These are phyloP conservation scores for Tamias sibiricus DNA, from an alignment of 2,113 vertebrate genomes.

Conservation along the genomic window DNA sequence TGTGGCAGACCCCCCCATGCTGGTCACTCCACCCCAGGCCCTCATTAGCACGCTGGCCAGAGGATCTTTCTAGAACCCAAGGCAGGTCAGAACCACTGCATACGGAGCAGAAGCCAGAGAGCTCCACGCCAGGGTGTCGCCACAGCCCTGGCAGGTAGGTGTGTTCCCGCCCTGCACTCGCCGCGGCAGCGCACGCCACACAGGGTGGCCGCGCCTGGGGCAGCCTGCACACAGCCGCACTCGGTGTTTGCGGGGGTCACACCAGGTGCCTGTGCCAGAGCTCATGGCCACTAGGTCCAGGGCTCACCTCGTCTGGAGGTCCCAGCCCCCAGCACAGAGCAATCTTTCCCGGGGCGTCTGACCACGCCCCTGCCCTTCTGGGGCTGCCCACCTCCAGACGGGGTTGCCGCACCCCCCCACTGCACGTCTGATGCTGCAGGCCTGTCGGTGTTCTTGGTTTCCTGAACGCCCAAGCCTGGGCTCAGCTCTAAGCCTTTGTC, in stretches of 20 bases:
- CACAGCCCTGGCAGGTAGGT: too few relatives aligned
- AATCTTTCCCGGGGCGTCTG: background rate
- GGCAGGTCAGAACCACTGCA: accelerated
- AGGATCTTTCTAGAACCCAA: background rate
- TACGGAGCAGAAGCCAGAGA: accelerated
- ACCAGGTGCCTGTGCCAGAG: background rate
- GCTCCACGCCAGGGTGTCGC: too few relatives aligned
- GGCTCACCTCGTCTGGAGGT: background rate
- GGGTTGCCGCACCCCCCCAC: too few relatives aligned
- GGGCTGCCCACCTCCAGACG: background rate
- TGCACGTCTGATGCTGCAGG: background rate
- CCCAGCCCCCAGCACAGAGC: background rate
- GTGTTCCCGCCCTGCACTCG: accelerated
- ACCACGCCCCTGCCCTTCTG: background rate
- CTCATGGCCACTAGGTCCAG: accelerated
- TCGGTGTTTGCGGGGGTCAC: accelerated
- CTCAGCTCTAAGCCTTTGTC: background rate
- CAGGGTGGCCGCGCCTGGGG: accelerated
- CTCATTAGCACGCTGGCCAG: background rate
- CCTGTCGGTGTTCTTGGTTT: background rate
- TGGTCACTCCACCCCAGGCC: accelerated
- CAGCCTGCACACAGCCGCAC: background rate
- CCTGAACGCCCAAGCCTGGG: background rate
- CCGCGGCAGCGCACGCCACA: background rate
- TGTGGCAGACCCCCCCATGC: background rate